These are phyloP conservation scores for Dufourea novaeangliae DNA, from an alignment of 1,140 invertebrate species.

Conservation along the genomic window DNA sequence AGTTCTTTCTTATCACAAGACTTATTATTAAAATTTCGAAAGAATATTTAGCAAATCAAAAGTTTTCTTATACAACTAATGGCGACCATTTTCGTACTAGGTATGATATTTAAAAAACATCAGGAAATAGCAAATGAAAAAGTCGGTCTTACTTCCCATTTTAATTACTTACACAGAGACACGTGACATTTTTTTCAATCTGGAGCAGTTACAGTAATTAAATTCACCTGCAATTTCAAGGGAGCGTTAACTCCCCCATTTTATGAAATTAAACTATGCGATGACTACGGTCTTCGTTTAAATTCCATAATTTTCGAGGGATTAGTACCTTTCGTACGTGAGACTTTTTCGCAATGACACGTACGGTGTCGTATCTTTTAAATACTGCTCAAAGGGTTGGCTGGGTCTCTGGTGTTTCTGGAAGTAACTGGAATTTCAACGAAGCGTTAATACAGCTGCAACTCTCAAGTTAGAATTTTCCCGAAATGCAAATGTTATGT, in stretches of 20 bases:
- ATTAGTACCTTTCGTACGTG: conserved; percentile 14
- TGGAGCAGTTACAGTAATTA: neutral
- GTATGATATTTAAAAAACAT: too few relatives aligned
- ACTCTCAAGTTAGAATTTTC: too few relatives aligned
- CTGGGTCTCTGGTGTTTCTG: neutral
- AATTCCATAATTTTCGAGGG: conserved; percentile 31
- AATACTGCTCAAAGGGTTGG: neutral
- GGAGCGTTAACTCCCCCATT: neutral
- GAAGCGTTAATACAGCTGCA: neutral
- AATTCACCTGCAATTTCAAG: neutral
- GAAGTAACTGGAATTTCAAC: neutral
- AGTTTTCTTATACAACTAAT: too few relatives aligned
- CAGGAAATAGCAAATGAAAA: neutral
- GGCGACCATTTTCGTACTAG: too few relatives aligned
- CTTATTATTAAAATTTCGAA: too few relatives aligned
- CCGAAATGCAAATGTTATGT: too few relatives aligned
- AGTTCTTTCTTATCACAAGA: too few relatives aligned
- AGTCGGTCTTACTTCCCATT: neutral
- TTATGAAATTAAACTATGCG: neutral
- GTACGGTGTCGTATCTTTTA: neutral
- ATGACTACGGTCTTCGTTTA: conserved; percentile 4
- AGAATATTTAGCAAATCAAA: too few relatives aligned
- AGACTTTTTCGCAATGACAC: conserved; percentile 11
- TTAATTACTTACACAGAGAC: neutral
- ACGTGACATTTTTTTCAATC: neutral